Percentiles rank a stretch among this genome's conserved stretches.
Evolutionary conservation across 2,797 vertebrate genomes (phyloP).

Genomic region (Antrozous pallidus): DNA sequence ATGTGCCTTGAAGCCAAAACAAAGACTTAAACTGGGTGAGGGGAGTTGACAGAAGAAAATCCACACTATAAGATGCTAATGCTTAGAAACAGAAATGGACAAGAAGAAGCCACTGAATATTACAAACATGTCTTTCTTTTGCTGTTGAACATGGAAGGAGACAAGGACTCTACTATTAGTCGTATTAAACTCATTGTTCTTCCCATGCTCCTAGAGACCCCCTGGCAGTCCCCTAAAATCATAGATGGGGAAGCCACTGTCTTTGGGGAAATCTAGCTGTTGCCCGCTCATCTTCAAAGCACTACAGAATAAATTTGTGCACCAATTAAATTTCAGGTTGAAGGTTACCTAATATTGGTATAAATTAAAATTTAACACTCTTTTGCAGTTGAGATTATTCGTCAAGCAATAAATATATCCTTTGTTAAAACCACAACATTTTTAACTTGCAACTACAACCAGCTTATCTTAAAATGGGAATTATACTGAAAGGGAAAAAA

Average conservation of each 20-base stretch:
- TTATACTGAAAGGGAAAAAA: not conserved
- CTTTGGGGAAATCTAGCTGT: not conserved
- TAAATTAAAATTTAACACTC: not conserved
- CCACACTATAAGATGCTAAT: constrained; percentile 46
- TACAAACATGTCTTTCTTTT: constrained; percentile 63
- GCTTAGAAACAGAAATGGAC: constrained; percentile 65
- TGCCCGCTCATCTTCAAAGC: not conserved
- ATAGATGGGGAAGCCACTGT: not conserved
- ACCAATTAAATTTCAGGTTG: not conserved
- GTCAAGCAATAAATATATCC: constrained; percentile 1
- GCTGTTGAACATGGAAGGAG: constrained; percentile 61
- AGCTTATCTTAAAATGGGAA: not conserved
- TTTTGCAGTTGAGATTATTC: not conserved
- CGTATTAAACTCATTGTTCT: constrained; percentile 73
- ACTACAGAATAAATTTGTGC: not conserved
- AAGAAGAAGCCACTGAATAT: constrained; percentile 50
- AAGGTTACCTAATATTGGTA: not conserved
- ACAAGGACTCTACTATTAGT: constrained; percentile 74
- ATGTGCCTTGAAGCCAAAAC: constrained; percentile 29
- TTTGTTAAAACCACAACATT: constrained; percentile 18
- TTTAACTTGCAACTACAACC: constrained; percentile 9
- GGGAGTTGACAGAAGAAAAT: constrained; percentile 34
- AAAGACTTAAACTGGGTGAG: constrained; percentile 60
- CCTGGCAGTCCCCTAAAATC: constrained; percentile 42
- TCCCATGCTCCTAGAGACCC: constrained; percentile 54